phyloP scores from a whole-genome alignment of 2,113 vertebrate species.

The Pachypanchax playfairii region DNA sequence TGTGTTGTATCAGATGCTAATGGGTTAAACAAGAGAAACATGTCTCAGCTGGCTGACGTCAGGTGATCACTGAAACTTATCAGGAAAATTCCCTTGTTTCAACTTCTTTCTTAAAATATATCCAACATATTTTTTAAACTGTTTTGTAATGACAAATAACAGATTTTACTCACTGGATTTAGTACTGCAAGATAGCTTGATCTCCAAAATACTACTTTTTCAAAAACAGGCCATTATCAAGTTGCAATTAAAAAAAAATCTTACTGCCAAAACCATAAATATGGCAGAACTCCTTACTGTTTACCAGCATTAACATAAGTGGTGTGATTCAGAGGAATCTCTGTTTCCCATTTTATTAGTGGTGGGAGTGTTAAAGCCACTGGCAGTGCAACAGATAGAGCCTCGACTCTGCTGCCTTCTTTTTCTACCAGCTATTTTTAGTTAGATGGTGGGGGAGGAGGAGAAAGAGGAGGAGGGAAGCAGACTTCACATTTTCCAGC shows the following conservation, averaged over 20 bases:
- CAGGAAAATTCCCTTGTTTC: slow-evolving; percentile 16
- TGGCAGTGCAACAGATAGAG: slow-evolving; percentile 67
- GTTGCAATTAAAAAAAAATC: neutral
- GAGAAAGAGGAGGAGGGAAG: slow-evolving; percentile 61
- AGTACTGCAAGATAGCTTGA: neutral
- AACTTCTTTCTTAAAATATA: neutral
- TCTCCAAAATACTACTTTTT: neutral
- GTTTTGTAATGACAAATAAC: too few species aligned
- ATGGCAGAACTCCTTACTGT: slow-evolving; percentile 2
- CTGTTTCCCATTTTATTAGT: slow-evolving; percentile 41
- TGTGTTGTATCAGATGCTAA: slow-evolving; percentile 8
- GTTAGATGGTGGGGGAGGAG: slow-evolving; percentile 72
- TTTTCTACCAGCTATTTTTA: slow-evolving; percentile 80
- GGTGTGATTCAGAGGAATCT: slow-evolving; percentile 49
- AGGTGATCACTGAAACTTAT: slow-evolving; percentile 25
- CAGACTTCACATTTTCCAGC: slow-evolving; percentile 81
- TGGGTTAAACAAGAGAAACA: slow-evolving; percentile 14
- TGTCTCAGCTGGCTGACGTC: slow-evolving; percentile 18
- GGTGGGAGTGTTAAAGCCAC: slow-evolving; percentile 67
- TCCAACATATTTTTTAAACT: neutral
- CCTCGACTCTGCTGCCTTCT: slow-evolving; percentile 65
- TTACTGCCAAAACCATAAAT: slow-evolving; percentile 6
- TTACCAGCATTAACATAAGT: slow-evolving; percentile 39
- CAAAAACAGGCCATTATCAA: neutral
- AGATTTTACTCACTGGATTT: too few species aligned